phyloP scores from a whole-genome alignment of 2,888 invertebrate genomes.

The Emmelina monodactyla region DNA sequence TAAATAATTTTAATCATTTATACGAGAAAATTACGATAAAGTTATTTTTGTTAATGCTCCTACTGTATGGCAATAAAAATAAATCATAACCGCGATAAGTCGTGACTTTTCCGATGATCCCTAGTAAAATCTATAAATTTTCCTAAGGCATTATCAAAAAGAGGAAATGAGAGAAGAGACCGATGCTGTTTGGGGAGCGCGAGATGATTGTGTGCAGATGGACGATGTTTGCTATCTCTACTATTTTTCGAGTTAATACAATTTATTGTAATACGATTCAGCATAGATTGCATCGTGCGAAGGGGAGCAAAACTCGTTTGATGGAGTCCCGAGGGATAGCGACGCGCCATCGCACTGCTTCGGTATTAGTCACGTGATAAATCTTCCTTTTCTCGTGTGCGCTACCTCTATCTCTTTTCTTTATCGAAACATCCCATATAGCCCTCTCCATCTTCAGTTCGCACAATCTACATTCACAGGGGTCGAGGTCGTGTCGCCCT shows the following conservation, averaged over 20 bases:
- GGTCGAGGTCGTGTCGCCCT: conserved; percentile 38
- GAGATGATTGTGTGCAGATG: conserved; percentile 60
- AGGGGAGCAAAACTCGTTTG: conserved; percentile 64
- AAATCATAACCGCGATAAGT: conserved; percentile 53
- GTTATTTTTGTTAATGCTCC: conserved; percentile 56
- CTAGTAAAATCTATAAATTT: conserved; percentile 62
- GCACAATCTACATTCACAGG: too few relatives aligned
- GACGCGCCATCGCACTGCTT: conserved; percentile 51
- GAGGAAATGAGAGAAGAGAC: conserved; percentile 46
- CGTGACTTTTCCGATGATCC: conserved; percentile 53
- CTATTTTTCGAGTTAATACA: conserved; percentile 66
- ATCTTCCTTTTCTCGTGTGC: conserved; percentile 45
- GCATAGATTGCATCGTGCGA: conserved; percentile 63
- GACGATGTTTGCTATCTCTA: conserved; percentile 63
- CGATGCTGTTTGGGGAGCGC: conserved; percentile 28
- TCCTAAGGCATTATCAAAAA: conserved; percentile 29
- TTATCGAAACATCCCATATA: conserved; percentile 37
- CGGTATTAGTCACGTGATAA: conserved; percentile 64
- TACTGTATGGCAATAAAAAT: conserved; percentile 37
- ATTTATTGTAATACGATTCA: conserved; percentile 68
- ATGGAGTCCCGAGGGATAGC: conserved; percentile 56
- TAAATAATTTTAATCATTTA: conserved; percentile 19
- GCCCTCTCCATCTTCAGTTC: conserved; percentile 42
- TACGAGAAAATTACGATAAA: conserved; percentile 41
- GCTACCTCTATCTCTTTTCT: conserved; percentile 33